Conservation (phyloP, 2,113 vertebrate genomes). For the Chloroceryle aenea region DNA sequence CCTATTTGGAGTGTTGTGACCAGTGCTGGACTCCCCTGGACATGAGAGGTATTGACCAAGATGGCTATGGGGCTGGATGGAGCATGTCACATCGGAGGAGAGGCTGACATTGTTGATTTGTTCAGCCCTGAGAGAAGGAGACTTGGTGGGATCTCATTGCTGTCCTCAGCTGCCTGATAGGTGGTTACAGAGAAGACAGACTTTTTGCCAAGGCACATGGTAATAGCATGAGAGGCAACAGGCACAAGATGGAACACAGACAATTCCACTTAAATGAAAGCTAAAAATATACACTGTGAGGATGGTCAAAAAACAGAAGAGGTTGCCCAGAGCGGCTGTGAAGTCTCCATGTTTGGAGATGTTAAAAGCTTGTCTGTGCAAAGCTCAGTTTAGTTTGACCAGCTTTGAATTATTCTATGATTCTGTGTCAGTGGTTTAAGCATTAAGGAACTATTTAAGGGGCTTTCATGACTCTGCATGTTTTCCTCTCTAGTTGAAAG, state of each 20-base stretch:
- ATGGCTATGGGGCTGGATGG: not conserved
- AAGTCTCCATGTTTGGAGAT: not conserved
- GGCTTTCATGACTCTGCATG: not conserved
- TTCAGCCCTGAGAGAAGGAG: not conserved
- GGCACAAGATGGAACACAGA: not conserved
- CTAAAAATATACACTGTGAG: not conserved
- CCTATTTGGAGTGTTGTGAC: accelerated
- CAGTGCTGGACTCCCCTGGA: accelerated
- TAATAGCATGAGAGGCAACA: not conserved
- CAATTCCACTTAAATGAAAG: not conserved
- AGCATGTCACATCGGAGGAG: not conserved
- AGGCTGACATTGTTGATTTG: not conserved
- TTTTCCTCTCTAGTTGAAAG: slow-evolving; percentile 72
- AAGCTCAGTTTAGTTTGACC: not conserved
- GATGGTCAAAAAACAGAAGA: not conserved
- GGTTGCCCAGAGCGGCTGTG: not conserved
- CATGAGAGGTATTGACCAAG: not conserved
- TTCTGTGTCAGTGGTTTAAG: not conserved
- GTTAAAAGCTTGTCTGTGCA: not conserved
- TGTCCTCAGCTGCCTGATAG: not conserved
- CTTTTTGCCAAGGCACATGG: not conserved
- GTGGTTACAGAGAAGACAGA: not conserved
- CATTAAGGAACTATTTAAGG: not conserved
- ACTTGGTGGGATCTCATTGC: not conserved
- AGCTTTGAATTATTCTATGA: not conserved